Percentiles rank a stretch among this genome's conserved stretches.
phyloP scores from a whole-genome alignment of 2,113 vertebrate species.

The Melierax canorus region DNA sequence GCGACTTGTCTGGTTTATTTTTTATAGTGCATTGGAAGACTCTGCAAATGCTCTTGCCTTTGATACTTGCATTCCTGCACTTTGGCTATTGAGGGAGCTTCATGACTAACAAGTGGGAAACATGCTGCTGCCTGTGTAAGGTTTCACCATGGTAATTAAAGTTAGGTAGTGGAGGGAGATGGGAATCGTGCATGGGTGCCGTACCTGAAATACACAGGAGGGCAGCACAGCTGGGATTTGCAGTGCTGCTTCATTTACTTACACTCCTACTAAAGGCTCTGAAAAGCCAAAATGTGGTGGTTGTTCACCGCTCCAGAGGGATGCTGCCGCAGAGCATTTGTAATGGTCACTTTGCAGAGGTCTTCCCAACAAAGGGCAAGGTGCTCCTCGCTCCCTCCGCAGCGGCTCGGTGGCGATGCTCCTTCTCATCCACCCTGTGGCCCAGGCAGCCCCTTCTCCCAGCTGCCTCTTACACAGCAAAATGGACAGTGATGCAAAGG shows the following conservation, averaged over 20 bases:
- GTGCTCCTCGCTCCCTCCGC: neutral
- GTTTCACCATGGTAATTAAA: neutral
- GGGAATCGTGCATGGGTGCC: neutral
- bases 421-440: neutral
- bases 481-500: neutral
- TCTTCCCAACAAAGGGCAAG: neutral
- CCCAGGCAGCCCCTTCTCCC: neutral
- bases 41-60: neutral
- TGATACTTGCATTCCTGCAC: neutral
- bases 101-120: neutral
- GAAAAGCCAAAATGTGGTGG: neutral
- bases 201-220: neutral
- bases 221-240: neutral
- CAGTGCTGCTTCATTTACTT: neutral
- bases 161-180: neutral
- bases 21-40: neutral
- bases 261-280: neutral
- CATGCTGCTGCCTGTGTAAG: fast-evolving
- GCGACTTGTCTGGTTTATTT: neutral
- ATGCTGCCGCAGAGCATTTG: neutral
- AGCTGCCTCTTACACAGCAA: neutral
- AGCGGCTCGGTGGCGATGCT: neutral
- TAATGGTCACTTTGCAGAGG: neutral
- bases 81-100: neutral
- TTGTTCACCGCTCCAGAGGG: neutral